Evolutionary conservation across 1,140 invertebrate species (phyloP).

Genomic region (Mizuhopecten yessoensis): DNA sequence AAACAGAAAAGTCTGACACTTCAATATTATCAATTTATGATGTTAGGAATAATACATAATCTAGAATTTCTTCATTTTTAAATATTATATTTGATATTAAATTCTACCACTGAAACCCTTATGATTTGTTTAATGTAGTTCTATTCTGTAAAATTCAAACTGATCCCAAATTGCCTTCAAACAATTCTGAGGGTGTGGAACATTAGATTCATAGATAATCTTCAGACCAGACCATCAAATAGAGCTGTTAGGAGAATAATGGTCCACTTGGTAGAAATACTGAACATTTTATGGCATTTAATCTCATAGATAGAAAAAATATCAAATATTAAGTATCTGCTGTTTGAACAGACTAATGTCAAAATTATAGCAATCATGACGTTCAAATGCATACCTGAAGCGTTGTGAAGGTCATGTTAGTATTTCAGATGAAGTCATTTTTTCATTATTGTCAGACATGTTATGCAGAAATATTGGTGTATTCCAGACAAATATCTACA

Average conservation of each 20-base stretch:
- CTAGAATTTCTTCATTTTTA: too few relatives aligned
- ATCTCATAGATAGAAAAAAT: not conserved
- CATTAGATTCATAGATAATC: too few relatives aligned
- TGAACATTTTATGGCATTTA: not conserved
- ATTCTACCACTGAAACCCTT: too few relatives aligned
- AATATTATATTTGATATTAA: too few relatives aligned
- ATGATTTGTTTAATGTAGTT: too few relatives aligned
- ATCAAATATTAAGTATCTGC: not conserved
- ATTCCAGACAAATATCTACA: slow-evolving; percentile 9
- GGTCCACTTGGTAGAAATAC: not conserved
- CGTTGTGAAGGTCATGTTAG: not conserved
- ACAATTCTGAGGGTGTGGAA: too few relatives aligned
- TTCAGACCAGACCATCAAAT: too few relatives aligned
- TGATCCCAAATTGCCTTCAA: too few relatives aligned
- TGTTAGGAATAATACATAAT: too few relatives aligned
- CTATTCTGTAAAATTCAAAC: too few relatives aligned
- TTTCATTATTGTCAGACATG: not conserved
- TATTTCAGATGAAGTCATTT: not conserved
- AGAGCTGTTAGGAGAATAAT: not conserved
- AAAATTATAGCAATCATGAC: not conserved
- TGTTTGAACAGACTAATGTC: not conserved
- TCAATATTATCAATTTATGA: too few relatives aligned
- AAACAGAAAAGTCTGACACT: too few relatives aligned
- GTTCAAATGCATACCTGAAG: not conserved
- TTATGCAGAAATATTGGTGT: not conserved